These are phyloP conservation scores for Psophia crepitans DNA, from an alignment of 2,113 vertebrate species.

Conservation along the genomic window DNA sequence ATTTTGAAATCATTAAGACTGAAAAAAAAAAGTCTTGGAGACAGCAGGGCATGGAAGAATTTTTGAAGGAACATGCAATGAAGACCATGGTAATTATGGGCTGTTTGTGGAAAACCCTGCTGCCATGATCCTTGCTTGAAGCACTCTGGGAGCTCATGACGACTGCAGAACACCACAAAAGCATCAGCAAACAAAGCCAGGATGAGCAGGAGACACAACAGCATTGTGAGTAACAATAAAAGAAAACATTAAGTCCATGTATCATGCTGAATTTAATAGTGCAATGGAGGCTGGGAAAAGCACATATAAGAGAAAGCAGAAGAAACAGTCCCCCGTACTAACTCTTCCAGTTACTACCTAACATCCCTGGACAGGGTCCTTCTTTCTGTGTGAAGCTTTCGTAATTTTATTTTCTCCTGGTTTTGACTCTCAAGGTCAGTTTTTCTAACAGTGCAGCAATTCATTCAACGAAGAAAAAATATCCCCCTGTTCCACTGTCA, in stretches of 20 bases:
- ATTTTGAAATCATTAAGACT: neutral
- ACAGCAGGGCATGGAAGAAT: neutral
- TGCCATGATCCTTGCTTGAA: neutral
- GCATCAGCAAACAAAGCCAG: neutral
- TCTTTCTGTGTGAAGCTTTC: neutral
- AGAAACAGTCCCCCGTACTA: neutral
- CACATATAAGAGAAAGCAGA: neutral
- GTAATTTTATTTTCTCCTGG: neutral
- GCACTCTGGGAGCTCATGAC: neutral
- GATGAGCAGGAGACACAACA: neutral
- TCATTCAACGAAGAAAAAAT: neutral
- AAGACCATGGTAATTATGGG: neutral
- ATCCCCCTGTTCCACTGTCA: neutral
- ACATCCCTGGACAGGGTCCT: neutral
- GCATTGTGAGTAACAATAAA: neutral
- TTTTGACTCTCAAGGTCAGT: neutral
- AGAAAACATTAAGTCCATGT: neutral
- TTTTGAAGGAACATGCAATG: neutral
- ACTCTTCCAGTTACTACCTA: neutral
- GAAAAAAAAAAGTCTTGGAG: neutral
- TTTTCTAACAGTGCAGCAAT: accelerated
- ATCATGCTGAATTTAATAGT: neutral
- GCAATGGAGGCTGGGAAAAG: neutral
- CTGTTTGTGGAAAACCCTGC: neutral
- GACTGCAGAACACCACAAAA: neutral